These are phyloP conservation scores for Ctena decussata DNA, from an alignment of 2,888 invertebrate species.

Conservation along the genomic window DNA sequence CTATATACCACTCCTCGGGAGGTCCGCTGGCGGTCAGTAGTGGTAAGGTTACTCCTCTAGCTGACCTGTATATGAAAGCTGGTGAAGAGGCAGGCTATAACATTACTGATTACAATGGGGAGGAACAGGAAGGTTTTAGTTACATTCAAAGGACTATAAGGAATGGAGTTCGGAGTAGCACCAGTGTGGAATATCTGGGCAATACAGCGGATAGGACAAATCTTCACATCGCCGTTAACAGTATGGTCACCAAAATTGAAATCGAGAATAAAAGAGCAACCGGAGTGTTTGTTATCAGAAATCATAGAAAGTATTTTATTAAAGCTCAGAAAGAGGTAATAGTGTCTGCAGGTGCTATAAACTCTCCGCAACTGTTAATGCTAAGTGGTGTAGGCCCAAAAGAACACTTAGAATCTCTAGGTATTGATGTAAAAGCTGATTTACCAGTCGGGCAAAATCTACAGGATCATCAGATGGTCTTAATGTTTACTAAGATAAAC, in stretches of 20 bases:
- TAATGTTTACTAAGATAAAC: not conserved
- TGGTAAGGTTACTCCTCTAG: slow-evolving; percentile 1
- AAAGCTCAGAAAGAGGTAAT: not conserved
- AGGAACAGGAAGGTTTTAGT: slow-evolving; percentile 22
- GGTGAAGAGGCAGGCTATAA: slow-evolving; percentile 30
- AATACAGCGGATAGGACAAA: not conserved
- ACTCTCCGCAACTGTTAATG: not conserved
- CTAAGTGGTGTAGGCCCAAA: not conserved
- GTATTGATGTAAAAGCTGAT: not conserved
- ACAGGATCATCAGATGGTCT: not conserved
- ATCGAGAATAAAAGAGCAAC: not conserved
- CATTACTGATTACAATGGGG: slow-evolving; percentile 30
- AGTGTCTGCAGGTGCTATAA: not conserved
- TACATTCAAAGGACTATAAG: not conserved
- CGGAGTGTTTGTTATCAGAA: not conserved
- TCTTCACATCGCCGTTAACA: not conserved
- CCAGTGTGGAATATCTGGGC: not conserved
- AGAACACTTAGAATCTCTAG: not conserved
- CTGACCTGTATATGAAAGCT: slow-evolving; percentile 15
- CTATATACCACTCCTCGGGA: slow-evolving; percentile 11
- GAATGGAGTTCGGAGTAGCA: slow-evolving; percentile 71
- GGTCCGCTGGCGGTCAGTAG: slow-evolving; percentile 36
- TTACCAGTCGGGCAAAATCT: not conserved
- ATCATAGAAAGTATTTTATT: not conserved
- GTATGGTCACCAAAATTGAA: not conserved